Evolutionary conservation across 2,888 invertebrate genomes (phyloP).

Genomic region (Lamellibrachia columna): DNA sequence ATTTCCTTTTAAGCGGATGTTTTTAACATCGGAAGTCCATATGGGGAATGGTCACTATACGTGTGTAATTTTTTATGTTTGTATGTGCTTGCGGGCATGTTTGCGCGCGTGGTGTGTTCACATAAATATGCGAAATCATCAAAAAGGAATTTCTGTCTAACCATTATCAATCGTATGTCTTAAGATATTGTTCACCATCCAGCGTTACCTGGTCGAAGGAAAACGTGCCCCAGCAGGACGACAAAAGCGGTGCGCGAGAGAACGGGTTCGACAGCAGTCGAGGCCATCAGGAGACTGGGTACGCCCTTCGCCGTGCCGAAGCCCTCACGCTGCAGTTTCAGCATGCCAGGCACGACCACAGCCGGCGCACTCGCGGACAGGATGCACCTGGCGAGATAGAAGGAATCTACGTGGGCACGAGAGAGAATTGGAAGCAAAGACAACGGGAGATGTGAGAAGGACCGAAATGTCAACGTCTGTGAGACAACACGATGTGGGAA

Average conservation of each 20-base stretch:
- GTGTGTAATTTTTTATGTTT: too few relatives aligned
- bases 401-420: background rate
- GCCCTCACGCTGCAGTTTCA: slow-evolving; percentile 83
- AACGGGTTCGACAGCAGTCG: slow-evolving; percentile 93
- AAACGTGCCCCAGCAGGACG: slow-evolving; percentile 74
- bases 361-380: slow-evolving; percentile 93
- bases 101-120: background rate
- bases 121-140: background rate
- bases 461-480: background rate
- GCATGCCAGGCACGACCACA: slow-evolving; percentile 91
- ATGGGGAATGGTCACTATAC: background rate
- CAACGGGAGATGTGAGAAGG: background rate
- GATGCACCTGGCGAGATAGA: slow-evolving; percentile 53
- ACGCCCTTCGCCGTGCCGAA: slow-evolving; percentile 94
- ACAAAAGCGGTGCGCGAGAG: slow-evolving; percentile 92
- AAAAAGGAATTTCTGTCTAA: background rate
- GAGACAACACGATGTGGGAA: background rate
- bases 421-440: background rate
- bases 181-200: background rate
- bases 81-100: background rate
- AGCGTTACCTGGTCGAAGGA: background rate
- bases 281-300: slow-evolving; percentile 92
- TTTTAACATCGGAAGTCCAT: background rate
- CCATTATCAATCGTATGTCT: background rate
- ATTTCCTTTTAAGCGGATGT: background rate